phyloP scores from a whole-genome alignment of 2,113 vertebrate species.

The Bothrops jararaca region DNA sequence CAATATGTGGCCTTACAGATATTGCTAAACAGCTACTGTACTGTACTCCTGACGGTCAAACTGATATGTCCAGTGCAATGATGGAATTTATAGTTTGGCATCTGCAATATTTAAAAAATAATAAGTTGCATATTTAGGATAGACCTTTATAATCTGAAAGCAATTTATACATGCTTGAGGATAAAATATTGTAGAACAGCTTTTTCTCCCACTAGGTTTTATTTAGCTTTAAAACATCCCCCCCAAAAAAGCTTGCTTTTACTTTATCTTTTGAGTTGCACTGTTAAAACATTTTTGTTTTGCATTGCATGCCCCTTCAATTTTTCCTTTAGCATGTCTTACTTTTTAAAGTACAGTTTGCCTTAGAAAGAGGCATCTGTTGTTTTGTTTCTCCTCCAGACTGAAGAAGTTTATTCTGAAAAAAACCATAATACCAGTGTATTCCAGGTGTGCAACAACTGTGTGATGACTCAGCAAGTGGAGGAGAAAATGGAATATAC shows the following conservation, averaged over 20 bases:
- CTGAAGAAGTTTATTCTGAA: constrained; percentile 28
- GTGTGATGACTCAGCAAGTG: constrained; percentile 8
- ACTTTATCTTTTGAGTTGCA: constrained; percentile 14
- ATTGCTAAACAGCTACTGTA: too few species aligned
- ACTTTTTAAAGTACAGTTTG: background rate
- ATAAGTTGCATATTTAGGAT: too few species aligned
- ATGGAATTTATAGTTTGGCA: too few species aligned
- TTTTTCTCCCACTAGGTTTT: background rate
- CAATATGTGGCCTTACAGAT: too few species aligned
- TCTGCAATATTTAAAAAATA: too few species aligned
- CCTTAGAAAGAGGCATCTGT: constrained; percentile 11
- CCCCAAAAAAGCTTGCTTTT: background rate
- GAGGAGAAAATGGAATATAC: background rate
- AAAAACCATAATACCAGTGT: background rate
- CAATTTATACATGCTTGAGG: background rate
- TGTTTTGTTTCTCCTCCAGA: constrained; percentile 25
- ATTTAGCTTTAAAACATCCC: background rate
- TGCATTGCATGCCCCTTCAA: too few species aligned
- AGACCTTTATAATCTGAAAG: too few species aligned
- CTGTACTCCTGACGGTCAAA: too few species aligned
- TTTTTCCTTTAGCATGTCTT: background rate
- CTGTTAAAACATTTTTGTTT: too few species aligned
- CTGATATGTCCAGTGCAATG: too few species aligned
- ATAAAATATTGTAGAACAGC: background rate
- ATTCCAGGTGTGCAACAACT: constrained; percentile 51